Evolutionary conservation across 92 coral and sea anemone genomes (phyloP), one percentile per base, ranked within the genome.

Genomic region (Chrysogorgia sp.): DNA sequence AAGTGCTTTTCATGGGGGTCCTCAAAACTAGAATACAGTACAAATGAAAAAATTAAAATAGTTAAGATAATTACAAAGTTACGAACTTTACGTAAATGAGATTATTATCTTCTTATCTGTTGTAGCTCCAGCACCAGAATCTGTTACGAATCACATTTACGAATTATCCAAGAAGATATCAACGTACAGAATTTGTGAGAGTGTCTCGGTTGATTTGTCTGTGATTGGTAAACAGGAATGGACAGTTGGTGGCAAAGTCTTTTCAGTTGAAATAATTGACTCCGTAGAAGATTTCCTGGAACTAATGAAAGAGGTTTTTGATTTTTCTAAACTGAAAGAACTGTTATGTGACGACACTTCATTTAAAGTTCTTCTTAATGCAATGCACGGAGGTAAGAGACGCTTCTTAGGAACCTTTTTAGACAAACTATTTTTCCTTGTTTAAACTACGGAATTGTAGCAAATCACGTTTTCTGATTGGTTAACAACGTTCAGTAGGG

Each of bases 51-150:
- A 37, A 12, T 37, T 37, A 37, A n/a, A n/a, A n/a, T n/a, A n/a
- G n/a, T n/a, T n/a, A n/a, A n/a, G n/a, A n/a, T n/a, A n/a, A n/a
- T n/a, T n/a, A n/a, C n/a, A n/a, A n/a, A n/a, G n/a, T n/a, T n/a
- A n/a, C n/a, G n/a, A n/a, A n/a, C n/a, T n/a, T n/a, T n/a, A n/a
- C n/a, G n/a, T n/a, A n/a, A n/a, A n/a, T 7, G 2, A 47, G 2
- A 15, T 47, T 47, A n/a, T 47, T 47, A 7, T 2, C n/a, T 47
- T 6, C 53, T 62, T 58, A 15, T 31, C 53, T 62, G 49, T 10
- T 31, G 22, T 37, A 94, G 98, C 97, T 40, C 98, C 98, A 20
- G 97, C 97, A 12, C 97, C 98, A 67, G 98, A 94, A 66, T 89
- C 69, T n/a, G 88, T 89, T 56, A 94, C 98, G 0, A 87, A 87